A percentile compares a stretch with the other conserved stretches of the same genome.
Conservation (phyloP, 2,888 invertebrate species). For the Hypomecis punctinalis region DNA sequence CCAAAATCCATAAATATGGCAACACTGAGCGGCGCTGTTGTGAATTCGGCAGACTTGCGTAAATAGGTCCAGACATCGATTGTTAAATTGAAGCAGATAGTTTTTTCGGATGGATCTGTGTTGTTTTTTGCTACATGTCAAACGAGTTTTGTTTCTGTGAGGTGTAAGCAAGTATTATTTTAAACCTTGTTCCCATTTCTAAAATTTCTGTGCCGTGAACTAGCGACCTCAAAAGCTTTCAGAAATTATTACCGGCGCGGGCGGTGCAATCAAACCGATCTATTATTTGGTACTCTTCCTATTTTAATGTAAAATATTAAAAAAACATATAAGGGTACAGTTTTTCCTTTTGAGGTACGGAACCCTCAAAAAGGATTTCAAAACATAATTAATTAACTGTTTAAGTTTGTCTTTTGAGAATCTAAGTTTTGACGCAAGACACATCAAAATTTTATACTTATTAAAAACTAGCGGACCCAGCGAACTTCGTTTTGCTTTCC, state of each 20-base stretch:
- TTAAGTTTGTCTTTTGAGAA: no score
- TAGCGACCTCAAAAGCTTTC: constrained; percentile 65
- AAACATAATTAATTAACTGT: no score
- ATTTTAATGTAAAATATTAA: constrained; percentile 18
- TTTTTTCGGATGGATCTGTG: constrained; percentile 40
- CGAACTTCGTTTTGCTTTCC: no score
- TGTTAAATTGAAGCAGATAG: constrained; percentile 35
- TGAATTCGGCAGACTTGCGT: constrained; percentile 35
- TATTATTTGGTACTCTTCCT: constrained; percentile 29
- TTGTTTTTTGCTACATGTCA: constrained; percentile 45
- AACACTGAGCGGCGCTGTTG: constrained; percentile 6
- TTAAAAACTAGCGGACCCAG: no score
- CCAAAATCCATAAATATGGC: no score
- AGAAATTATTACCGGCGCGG: constrained; percentile 64
- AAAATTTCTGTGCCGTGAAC: constrained; percentile 62
- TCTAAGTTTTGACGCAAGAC: no score
- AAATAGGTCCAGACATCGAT: constrained; percentile 36
- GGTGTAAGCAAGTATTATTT: constrained; percentile 38
- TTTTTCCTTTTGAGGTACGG: no score
- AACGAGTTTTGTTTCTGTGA: constrained; percentile 50
- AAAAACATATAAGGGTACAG: no score
- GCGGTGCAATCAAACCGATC: constrained; percentile 61
- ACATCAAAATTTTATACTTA: no score
- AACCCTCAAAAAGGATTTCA: no score
- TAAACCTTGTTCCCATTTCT: constrained; percentile 58